Evolutionary conservation across 1,140 invertebrate genomes (phyloP).

Genomic region (Tetranychus cinnabarinus): DNA sequence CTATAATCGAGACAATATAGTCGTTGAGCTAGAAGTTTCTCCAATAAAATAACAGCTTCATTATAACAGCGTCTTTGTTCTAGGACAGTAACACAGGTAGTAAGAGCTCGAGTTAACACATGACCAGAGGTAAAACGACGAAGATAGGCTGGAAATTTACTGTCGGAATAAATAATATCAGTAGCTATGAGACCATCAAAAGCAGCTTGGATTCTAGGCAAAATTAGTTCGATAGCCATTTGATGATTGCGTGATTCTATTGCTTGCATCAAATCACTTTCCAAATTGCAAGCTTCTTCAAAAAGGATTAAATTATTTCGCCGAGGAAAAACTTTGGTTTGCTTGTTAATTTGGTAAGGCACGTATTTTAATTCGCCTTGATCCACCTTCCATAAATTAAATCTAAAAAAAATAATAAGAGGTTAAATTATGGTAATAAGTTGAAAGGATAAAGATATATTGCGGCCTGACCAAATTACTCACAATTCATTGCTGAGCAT

Average conservation of each 20-base stretch:
- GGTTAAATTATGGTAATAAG: neutral
- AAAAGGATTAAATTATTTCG: slow-evolving; percentile 23
- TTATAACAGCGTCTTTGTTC: slow-evolving; percentile 24
- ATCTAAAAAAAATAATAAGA: slow-evolving; percentile 14
- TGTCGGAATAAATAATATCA: slow-evolving; percentile 3
- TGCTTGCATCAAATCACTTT: slow-evolving; percentile 15
- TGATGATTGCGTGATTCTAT: slow-evolving; percentile 18
- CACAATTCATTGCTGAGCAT: slow-evolving; percentile 6
- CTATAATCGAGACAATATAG: slow-evolving; percentile 19
- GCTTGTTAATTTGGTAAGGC: slow-evolving; percentile 21
- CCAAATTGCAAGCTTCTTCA: slow-evolving; percentile 17
- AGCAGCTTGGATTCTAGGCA: slow-evolving; percentile 9
- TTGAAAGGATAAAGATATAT: slow-evolving; percentile 7
- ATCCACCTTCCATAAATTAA: slow-evolving; percentile 26
- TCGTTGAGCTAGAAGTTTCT: slow-evolving; percentile 22
- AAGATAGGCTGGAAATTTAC: slow-evolving; percentile 22
- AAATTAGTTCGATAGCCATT: slow-evolving; percentile 14
- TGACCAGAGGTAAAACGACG: slow-evolving; percentile 24
- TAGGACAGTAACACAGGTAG: slow-evolving; percentile 23
- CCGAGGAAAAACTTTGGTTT: slow-evolving; percentile 20
- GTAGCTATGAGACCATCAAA: slow-evolving; percentile 3
- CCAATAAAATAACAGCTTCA: slow-evolving; percentile 23
- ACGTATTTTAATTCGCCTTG: slow-evolving; percentile 26
- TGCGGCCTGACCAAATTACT: slow-evolving; percentile 1
- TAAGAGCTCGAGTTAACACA: slow-evolving; percentile 22